Evolutionary conservation across 2,888 invertebrate species (phyloP).

Genomic region (Beris chalybata): DNA sequence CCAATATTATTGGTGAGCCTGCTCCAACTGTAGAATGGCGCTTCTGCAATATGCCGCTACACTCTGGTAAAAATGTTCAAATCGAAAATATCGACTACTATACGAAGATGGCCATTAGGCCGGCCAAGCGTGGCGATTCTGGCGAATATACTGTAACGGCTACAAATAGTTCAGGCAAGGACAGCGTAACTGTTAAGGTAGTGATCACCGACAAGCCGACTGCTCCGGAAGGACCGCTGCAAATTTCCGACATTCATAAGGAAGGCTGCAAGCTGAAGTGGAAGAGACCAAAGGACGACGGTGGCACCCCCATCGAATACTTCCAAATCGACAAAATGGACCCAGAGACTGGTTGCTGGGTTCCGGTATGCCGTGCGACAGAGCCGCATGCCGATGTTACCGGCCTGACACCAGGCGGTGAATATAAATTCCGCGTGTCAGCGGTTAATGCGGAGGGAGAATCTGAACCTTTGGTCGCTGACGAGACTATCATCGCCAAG

Average conservation of each 20-base stretch:
- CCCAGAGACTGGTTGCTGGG: slow-evolving; percentile 85
- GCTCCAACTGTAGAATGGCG: slow-evolving; percentile 93
- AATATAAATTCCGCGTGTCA: slow-evolving; percentile 94
- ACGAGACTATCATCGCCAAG: slow-evolving; percentile 87
- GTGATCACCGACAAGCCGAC: slow-evolving; percentile 85
- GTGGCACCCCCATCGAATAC: slow-evolving; percentile 91
- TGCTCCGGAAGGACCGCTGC: slow-evolving; percentile 86
- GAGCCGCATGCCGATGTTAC: slow-evolving; percentile 82
- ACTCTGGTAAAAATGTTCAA: slow-evolving; percentile 68
- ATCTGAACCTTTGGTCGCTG: slow-evolving; percentile 87
- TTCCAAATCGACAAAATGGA: slow-evolving; percentile 96
- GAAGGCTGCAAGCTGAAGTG: slow-evolving; percentile 93
- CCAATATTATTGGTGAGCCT: slow-evolving; percentile 92
- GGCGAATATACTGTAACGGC: slow-evolving; percentile 88
- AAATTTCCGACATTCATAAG: slow-evolving; percentile 85
- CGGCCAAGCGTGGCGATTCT: slow-evolving; percentile 77
- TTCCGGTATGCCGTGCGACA: slow-evolving; percentile 80
- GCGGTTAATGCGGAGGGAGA: slow-evolving; percentile 97
- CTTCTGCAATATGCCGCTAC: slow-evolving; percentile 77
- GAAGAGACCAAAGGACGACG: slow-evolving; percentile 94
- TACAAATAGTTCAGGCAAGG: slow-evolving; percentile 84
- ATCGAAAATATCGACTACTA: slow-evolving; percentile 86
- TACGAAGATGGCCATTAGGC: slow-evolving; percentile 82
- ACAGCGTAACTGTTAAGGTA: slow-evolving; percentile 78
- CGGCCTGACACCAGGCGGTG: slow-evolving; percentile 84